A percentile compares a stretch with the other conserved stretches of the same genome.
These are phyloP conservation scores for Drosophila albomicans DNA, from an alignment of 1,140 invertebrate species.

Conservation along the genomic window DNA sequence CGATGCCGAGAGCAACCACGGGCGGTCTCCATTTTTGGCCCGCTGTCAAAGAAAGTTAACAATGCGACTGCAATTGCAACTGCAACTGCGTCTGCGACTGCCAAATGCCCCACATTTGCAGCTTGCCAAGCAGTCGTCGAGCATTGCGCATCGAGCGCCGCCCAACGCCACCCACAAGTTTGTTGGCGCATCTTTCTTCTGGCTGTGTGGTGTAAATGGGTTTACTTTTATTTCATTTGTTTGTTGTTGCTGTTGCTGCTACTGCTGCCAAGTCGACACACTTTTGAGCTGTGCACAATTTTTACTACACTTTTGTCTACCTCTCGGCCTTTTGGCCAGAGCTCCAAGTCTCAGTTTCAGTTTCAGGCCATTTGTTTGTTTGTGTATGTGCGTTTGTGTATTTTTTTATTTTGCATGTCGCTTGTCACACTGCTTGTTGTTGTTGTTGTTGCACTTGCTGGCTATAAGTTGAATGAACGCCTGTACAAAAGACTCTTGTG, in stretches of 20 bases:
- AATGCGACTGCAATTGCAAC: constrained; percentile 73
- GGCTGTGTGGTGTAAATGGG: constrained; percentile 78
- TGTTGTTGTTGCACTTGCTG: constrained; percentile 22
- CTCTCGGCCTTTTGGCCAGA: constrained; percentile 38
- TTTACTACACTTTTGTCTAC: constrained; percentile 60
- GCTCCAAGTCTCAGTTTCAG: constrained; percentile 40
- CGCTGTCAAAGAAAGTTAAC: constrained; percentile 81
- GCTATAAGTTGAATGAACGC: constrained; percentile 55
- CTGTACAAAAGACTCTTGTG: constrained; percentile 42
- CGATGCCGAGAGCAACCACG: constrained; percentile 20
- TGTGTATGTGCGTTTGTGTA: constrained; percentile 52
- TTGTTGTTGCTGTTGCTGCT: constrained; percentile 14
- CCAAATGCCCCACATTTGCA: constrained; percentile 79
- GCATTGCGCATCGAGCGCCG: neutral
- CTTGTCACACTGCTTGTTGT: constrained; percentile 39
- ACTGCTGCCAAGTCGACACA: constrained; percentile 72
- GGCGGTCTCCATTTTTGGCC: constrained; percentile 70
- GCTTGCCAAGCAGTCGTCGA: constrained; percentile 69
- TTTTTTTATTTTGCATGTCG: constrained; percentile 59
- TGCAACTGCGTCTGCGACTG: constrained; percentile 58
- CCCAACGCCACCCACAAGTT: neutral
- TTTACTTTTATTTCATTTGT: constrained; percentile 83
- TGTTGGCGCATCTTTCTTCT: constrained; percentile 35
- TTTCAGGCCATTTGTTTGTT: constrained; percentile 51
- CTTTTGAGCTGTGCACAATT: constrained; percentile 73